phyloP scores from a whole-genome alignment of 2,888 invertebrate species.

The Marronus borbonicus region DNA sequence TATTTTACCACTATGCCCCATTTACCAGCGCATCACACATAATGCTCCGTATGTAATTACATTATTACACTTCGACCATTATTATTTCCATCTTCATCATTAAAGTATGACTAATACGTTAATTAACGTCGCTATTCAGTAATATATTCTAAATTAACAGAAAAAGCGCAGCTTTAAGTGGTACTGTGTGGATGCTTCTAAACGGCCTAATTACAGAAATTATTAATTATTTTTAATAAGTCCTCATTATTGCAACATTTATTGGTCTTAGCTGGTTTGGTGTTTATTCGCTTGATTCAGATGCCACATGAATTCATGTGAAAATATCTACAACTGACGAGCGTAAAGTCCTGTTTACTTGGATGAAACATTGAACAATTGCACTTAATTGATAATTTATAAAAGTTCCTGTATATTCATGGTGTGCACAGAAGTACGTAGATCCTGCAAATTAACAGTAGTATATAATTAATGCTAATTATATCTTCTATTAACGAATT shows the following conservation, averaged over 20 bases:
- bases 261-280: slow-evolving; percentile 30
- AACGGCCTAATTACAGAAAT: slow-evolving; percentile 28
- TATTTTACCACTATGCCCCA: neutral
- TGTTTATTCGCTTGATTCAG: neutral
- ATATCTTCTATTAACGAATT: neutral
- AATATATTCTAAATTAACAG: slow-evolving; percentile 25
- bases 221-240: slow-evolving; percentile 47
- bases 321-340: neutral
- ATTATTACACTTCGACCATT: slow-evolving; percentile 20
- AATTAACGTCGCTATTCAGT: slow-evolving; percentile 27
- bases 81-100: slow-evolving; percentile 25
- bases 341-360: slow-evolving; percentile 23
- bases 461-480: slow-evolving; percentile 14
- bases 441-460: neutral
- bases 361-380: slow-evolving; percentile 15
- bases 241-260: slow-evolving; percentile 38
- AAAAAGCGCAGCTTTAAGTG: slow-evolving; percentile 15
- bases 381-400: slow-evolving; percentile 18
- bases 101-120: slow-evolving; percentile 37
- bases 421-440: slow-evolving; percentile 8
- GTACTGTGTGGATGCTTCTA: slow-evolving; percentile 24
- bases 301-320: slow-evolving; percentile 15
- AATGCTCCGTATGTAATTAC: slow-evolving; percentile 14
- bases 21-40: slow-evolving; percentile 5
- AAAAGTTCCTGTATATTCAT: neutral